These are phyloP conservation scores for Megalopta genalis DNA, from an alignment of 1,140 invertebrate species.

Conservation along the genomic window DNA sequence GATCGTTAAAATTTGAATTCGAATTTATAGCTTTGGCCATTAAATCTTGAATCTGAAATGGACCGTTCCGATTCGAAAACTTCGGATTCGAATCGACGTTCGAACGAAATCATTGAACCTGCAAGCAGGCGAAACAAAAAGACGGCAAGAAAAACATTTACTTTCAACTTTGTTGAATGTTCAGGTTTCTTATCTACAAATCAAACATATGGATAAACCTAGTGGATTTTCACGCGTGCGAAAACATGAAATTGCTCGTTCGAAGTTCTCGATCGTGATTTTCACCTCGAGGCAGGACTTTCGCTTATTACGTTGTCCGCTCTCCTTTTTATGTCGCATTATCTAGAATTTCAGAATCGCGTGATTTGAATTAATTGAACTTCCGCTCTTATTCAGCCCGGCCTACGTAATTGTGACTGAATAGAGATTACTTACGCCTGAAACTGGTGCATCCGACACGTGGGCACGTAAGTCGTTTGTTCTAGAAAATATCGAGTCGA, in stretches of 20 bases:
- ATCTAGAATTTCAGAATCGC: constrained; percentile 29
- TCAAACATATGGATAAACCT: no score
- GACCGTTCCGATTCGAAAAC: no score
- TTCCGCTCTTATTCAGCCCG: constrained; percentile 14
- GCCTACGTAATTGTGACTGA: not conserved
- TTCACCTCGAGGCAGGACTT: not conserved
- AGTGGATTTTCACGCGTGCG: not conserved
- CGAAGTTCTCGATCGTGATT: constrained; percentile 6
- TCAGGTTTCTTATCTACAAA: no score
- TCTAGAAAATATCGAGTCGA: no score
- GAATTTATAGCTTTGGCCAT: no score
- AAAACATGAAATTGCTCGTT: not conserved
- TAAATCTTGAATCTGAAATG: no score
- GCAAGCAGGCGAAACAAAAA: not conserved
- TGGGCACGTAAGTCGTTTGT: no score
- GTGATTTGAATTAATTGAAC: constrained; percentile 34
- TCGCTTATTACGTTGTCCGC: constrained; percentile 38
- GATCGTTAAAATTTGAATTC: not conserved
- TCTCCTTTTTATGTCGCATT: constrained; percentile 20
- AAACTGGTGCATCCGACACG: not conserved
- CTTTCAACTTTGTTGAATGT: not conserved
- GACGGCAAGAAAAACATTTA: not conserved
- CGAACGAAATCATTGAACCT: not conserved
- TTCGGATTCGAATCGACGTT: no score
- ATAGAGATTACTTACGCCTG: not conserved